Conservation (phyloP, 2,113 vertebrate species). For the Phoxinus phoxinus region DNA sequence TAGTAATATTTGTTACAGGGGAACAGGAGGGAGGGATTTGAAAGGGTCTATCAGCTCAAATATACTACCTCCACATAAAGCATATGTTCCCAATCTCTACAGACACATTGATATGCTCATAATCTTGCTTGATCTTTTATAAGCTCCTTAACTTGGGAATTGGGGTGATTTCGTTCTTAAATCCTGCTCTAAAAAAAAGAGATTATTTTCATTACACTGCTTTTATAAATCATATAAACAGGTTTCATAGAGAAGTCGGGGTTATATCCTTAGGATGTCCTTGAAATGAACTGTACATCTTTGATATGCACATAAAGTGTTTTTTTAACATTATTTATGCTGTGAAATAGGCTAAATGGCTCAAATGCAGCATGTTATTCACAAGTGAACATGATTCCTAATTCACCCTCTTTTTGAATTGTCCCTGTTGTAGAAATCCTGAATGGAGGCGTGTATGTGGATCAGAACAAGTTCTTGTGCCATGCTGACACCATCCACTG, state of each 20-base stretch:
- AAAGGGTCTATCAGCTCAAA: neutral
- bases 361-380: neutral
- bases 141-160: constrained; percentile 17
- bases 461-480: constrained; percentile 96
- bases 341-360: neutral
- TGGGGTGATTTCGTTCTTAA: constrained; percentile 27
- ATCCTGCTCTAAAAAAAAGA: constrained; percentile 5
- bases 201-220: constrained; percentile 19
- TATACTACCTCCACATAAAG: constrained; percentile 7
- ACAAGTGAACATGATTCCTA: neutral
- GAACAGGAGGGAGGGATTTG: neutral
- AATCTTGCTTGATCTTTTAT: constrained; percentile 34
- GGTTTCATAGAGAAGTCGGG: neutral
- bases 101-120: constrained; percentile 24
- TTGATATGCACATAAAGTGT: neutral
- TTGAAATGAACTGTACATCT: neutral
- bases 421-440: constrained; percentile 82
- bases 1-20: neutral
- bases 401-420: neutral
- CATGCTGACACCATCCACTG: constrained; percentile 95
- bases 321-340: neutral
- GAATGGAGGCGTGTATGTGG: constrained; percentile 94
- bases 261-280: constrained; percentile 4
- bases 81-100: constrained; percentile 3
- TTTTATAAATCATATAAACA: neutral